These are phyloP conservation scores for Leucopsar rothschildi DNA, from an alignment of 2,113 vertebrate genomes.

Conservation along the genomic window DNA sequence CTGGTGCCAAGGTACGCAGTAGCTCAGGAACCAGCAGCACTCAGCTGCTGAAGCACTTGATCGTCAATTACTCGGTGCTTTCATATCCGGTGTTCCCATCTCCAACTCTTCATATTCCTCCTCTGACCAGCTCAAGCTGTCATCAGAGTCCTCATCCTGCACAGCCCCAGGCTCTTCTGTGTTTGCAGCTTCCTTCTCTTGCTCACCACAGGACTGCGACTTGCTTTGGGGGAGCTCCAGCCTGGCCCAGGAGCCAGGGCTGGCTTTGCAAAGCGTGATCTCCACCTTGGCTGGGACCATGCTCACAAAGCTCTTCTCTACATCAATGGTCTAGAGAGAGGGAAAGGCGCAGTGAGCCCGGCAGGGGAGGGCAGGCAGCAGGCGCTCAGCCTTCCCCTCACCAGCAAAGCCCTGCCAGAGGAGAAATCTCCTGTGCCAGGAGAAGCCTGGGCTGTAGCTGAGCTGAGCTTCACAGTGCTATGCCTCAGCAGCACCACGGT, in stretches of 20 bases:
- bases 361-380: not conserved
- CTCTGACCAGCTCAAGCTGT: slow-evolving; percentile 78
- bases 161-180: not conserved
- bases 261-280: slow-evolving; percentile 83
- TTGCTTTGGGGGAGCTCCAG: slow-evolving; percentile 82
- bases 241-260: slow-evolving; percentile 84
- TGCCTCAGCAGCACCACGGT: accelerated
- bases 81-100: not conserved
- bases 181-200: not conserved
- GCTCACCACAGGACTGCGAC: not conserved
- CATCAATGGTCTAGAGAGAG: slow-evolving; percentile 76
- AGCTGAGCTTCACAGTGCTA: accelerated
- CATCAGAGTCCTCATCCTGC: slow-evolving; percentile 61
- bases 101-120: slow-evolving; percentile 60
- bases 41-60: not conserved
- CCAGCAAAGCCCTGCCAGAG: not conserved
- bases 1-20: not conserved
- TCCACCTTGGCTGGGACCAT: slow-evolving; percentile 92
- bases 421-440: not conserved
- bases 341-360: not conserved
- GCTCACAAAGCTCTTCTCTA: slow-evolving; percentile 80
- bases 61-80: not conserved
- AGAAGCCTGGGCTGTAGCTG: not conserved
- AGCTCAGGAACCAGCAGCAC: not conserved
- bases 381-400: accelerated